Conservation (phyloP, 2,797 vertebrate genomes). For the Syngnathus acus region DNA sequence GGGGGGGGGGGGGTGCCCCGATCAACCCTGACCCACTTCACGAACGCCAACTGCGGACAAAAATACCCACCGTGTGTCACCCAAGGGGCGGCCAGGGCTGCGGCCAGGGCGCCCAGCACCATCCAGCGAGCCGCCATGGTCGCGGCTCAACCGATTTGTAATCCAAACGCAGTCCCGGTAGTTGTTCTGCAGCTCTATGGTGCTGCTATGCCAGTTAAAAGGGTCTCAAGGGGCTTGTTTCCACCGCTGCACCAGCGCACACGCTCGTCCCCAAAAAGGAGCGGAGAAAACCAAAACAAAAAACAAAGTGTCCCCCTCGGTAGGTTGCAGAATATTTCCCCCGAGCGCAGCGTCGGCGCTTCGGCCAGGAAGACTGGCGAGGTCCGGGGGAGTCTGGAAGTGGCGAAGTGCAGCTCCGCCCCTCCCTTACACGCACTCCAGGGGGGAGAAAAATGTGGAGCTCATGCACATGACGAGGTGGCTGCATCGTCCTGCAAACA, state of each 20-base stretch:
- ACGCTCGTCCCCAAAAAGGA: not conserved
- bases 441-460: constrained; percentile 1
- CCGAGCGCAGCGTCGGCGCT: not conserved
- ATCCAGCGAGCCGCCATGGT: constrained; percentile 31
- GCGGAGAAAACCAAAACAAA: not conserved
- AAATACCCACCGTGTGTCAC: constrained; percentile 42
- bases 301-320: not conserved
- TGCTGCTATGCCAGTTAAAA: not conserved
- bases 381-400: not conserved
- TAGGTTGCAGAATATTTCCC: constrained; percentile 1
- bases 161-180: not conserved
- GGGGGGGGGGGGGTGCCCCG: not conserved
- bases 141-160: not conserved
- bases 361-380: not conserved
- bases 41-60: not conserved
- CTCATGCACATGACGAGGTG: not conserved
- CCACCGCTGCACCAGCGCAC: not conserved
- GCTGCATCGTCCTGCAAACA: not conserved
- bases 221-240: not conserved
- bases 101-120: constrained; percentile 29
- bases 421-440: not conserved
- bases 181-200: no score
- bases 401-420: not conserved
- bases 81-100: constrained; percentile 26
- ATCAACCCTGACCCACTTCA: constrained; percentile 4